Evolutionary conservation across 1,140 invertebrate genomes (phyloP), one percentile per base, ranked within the genome.

Genomic region (Heliconius hermathena): DNA sequence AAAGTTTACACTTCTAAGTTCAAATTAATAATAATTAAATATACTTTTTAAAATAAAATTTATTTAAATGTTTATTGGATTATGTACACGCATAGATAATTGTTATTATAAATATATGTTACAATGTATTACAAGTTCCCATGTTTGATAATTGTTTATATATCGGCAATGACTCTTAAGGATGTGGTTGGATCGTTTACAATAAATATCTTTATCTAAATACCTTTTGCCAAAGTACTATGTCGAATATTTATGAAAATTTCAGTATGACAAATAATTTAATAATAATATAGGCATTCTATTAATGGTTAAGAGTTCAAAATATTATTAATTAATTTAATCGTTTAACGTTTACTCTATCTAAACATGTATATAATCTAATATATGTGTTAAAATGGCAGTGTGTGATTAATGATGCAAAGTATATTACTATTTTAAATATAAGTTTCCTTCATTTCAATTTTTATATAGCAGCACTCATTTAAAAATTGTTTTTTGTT

Each of bases 301-400:
- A 52, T 18, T 52, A 20, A 52, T 6, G 18, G 18, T 52, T 52
- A 52, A 52, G 18, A 52, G 6, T 52, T 52, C 18, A 52, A 52
- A 20, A 52, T 52, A 52, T 20, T 52, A 52, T 52, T 52, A 52
- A 52, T 52, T 6, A 8, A 18, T 52, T 52, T 52, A 52, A 52
- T 20, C 6, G 49, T 52, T 52, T 52, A 6, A 52, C 49, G 5
- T 60, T 26, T 29, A 66, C 11, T 29, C 60, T 66, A 66, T 66
- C 13, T 66, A 29, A 26, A 29, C 60, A 66, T 60, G 41, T 46
- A 46, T 46, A 46, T 71, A 36, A 71, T 36, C 16, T 71, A 71
- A 38, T 72, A 72, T 72, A 72, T 72, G 33, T n/a, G 29, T 16
- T 72, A 72, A 72, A 72, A 72, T 46, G 33, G 71, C 38, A 72